Evolutionary conservation across 2,797 vertebrate genomes (phyloP).

Genomic region (Enteromius thamalakanensis): DNA sequence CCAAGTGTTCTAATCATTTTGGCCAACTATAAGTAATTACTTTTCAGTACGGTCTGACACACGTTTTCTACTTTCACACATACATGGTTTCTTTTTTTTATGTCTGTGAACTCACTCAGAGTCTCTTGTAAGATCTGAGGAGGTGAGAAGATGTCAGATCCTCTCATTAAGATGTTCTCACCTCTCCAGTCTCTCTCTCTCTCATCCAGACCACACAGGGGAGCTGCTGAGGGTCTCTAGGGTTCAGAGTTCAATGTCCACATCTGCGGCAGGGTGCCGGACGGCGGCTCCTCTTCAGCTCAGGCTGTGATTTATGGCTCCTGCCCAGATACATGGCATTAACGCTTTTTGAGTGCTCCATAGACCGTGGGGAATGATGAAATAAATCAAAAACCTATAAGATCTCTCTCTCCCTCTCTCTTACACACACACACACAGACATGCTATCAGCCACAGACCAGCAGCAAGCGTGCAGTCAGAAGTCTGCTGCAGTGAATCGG

Average conservation of each 20-base stretch:
- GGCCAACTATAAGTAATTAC: too few relatives aligned
- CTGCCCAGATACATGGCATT: conserved; percentile 49
- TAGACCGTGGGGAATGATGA: conserved; percentile 43
- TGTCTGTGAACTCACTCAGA: background rate
- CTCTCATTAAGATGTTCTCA: conserved; percentile 6
- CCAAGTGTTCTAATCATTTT: too few relatives aligned
- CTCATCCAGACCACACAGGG: conserved; percentile 45
- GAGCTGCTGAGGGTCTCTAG: conserved; percentile 40
- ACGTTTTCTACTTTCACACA: background rate
- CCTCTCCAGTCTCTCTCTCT: conserved; percentile 2
- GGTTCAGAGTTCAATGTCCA: conserved; percentile 34
- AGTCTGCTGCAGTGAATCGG: background rate
- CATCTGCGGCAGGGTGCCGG: conserved; percentile 16
- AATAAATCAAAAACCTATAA: conserved; percentile 46
- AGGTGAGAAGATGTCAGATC: background rate
- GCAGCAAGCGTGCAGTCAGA: conserved; percentile 11
- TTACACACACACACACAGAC: background rate
- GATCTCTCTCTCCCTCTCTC: conserved; percentile 34
- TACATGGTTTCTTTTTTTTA: background rate
- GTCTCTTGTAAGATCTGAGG: background rate
- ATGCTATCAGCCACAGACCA: background rate
- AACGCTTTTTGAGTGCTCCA: conserved; percentile 45
- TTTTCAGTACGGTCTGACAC: background rate
- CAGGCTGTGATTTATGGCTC: conserved; percentile 55
- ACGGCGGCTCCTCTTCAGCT: background rate